Evolutionary conservation across 2,113 vertebrate genomes (phyloP).

Genomic region (Australoheros scitulus): DNA sequence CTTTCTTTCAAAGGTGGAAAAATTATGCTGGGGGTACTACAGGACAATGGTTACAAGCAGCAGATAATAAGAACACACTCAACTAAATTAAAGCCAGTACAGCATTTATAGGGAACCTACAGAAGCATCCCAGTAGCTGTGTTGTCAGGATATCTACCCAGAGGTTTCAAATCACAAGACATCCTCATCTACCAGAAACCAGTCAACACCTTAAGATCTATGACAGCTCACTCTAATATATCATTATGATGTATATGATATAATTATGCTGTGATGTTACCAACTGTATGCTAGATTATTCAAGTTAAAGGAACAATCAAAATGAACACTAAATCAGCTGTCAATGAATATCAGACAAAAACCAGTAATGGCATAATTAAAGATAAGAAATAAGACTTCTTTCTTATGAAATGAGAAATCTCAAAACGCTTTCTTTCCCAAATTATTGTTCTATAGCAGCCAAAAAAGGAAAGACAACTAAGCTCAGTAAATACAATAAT

Average conservation of each 20-base stretch:
- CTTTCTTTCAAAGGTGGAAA: not conserved
- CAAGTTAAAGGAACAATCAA: not conserved
- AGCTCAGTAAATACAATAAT: too few relatives aligned
- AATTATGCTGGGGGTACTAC: not conserved
- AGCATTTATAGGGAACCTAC: not conserved
- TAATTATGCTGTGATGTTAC: too few relatives aligned
- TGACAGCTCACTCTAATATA: not conserved
- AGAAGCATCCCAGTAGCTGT: not conserved
- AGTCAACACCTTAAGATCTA: not conserved
- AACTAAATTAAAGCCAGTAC: not conserved
- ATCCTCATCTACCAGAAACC: not conserved
- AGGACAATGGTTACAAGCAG: not conserved
- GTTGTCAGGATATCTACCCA: not conserved
- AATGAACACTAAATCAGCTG: not conserved
- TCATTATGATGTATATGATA: too few relatives aligned
- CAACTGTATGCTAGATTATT: not conserved
- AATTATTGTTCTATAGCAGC: too few relatives aligned
- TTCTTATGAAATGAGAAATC: too few relatives aligned
- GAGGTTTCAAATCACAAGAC: not conserved
- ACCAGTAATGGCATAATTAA: not conserved
- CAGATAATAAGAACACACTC: not conserved
- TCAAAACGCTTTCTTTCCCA: too few relatives aligned
- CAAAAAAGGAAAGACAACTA: too few relatives aligned
- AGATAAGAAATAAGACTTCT: not conserved
- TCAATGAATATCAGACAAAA: not conserved